Evolutionary conservation across 2,888 invertebrate species (phyloP).

Genomic region (Hydriomena furcata): DNA sequence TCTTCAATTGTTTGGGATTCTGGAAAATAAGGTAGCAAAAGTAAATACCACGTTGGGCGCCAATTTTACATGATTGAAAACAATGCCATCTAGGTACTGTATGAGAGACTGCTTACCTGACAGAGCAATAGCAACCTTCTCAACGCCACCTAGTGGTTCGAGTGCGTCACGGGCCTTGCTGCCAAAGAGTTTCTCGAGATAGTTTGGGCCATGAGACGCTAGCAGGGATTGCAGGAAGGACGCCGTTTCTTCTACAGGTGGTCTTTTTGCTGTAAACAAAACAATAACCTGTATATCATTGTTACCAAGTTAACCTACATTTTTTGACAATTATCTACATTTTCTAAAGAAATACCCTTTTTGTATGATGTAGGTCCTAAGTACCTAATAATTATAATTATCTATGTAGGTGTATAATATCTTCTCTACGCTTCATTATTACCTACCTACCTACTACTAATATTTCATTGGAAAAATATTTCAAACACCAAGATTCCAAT

Average conservation of each 20-base stretch:
- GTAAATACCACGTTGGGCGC: slow-evolving; percentile 28
- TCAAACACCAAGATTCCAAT: no score
- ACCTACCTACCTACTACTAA: no score
- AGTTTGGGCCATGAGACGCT: slow-evolving; percentile 97
- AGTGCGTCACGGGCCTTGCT: slow-evolving; percentile 96
- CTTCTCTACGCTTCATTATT: no score
- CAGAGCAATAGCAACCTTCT: slow-evolving; percentile 97
- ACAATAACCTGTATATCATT: not conserved
- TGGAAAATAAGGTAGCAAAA: slow-evolving; percentile 64
- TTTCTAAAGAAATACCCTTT: no score
- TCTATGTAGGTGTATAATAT: no score
- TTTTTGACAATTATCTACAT: no score
- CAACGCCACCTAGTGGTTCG: slow-evolving; percentile 95
- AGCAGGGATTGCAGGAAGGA: slow-evolving; percentile 96
- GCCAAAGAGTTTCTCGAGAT: slow-evolving; percentile 97
- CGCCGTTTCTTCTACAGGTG: slow-evolving; percentile 98
- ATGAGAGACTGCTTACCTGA: slow-evolving; percentile 88
- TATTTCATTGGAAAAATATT: no score
- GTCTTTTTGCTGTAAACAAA: slow-evolving; percentile 91
- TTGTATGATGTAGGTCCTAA: not conserved
- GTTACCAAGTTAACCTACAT: no score
- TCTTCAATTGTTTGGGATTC: slow-evolving; percentile 98
- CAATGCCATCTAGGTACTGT: slow-evolving; percentile 26
- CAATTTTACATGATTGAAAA: slow-evolving; percentile 22
- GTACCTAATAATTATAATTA: not conserved